Percentiles rank a stretch among this genome's conserved stretches.
Conservation (phyloP, 2,113 vertebrate species). For the Megalops atlanticus region DNA sequence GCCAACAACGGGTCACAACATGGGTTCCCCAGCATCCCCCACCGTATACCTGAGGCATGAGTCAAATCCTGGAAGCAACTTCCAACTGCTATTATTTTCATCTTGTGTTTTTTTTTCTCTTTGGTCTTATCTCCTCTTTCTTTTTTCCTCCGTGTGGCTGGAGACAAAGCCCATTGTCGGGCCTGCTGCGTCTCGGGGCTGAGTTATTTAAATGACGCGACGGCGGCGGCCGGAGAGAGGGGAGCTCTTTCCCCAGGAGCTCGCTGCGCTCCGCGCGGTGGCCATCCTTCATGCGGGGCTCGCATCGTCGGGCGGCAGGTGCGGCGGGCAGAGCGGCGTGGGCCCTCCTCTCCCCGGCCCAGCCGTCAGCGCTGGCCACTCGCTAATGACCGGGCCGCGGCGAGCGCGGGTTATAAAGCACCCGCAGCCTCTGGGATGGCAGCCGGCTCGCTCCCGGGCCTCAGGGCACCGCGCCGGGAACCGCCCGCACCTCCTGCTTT, state of each 20-base stretch:
- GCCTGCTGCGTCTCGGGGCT: constrained; percentile 42
- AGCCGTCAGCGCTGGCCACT: constrained; percentile 60
- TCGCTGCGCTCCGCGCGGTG: constrained; percentile 45
- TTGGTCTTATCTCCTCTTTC: not conserved
- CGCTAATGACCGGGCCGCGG: constrained; percentile 71
- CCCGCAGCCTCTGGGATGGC: constrained; percentile 68
- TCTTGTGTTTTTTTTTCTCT: not conserved
- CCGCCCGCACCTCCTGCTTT: constrained; percentile 66
- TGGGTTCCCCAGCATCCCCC: not conserved
- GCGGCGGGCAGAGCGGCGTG: constrained; percentile 60
- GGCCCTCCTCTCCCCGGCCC: constrained; percentile 56
- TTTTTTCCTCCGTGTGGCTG: constrained; percentile 31
- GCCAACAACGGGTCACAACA: not conserved
- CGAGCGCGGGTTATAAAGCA: constrained; percentile 72
- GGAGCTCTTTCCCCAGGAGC: constrained; percentile 70
- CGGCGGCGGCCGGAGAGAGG: constrained; percentile 36
- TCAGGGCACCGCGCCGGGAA: constrained; percentile 62
- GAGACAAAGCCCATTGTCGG: constrained; percentile 55
- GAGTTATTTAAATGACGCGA: constrained; percentile 69
- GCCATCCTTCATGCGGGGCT: constrained; percentile 66
- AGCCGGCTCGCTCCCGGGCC: constrained; percentile 70
- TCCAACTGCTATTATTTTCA: not conserved
- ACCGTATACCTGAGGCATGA: too few species aligned
- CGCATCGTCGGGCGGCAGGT: constrained; percentile 65
- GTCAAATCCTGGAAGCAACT: not conserved